phyloP scores from a whole-genome alignment of 2,888 invertebrate species.

The Athalia cordata region DNA sequence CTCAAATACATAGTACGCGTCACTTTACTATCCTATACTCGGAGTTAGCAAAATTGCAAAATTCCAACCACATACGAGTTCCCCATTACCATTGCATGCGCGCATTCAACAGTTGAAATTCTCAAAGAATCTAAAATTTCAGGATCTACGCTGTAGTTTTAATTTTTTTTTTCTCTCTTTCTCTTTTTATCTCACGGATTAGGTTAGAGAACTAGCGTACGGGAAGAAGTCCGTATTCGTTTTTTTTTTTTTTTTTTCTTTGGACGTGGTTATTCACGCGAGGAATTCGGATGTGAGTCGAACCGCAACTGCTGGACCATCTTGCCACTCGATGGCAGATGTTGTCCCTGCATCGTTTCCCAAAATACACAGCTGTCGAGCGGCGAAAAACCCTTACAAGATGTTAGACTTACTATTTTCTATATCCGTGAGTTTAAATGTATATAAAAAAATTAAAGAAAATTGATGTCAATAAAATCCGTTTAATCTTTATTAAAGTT shows the following conservation, averaged over 20 bases:
- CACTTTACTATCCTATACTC: no score
- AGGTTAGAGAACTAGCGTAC: neutral
- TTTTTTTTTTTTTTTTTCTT: conserved; percentile 1
- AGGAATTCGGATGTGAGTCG: conserved; percentile 36
- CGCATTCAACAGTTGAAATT: no score
- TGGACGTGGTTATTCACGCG: conserved; percentile 20
- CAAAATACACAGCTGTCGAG: conserved; percentile 39
- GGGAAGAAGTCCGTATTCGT: neutral
- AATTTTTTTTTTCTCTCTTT: no score
- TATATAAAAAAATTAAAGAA: neutral
- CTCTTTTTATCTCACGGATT: neutral
- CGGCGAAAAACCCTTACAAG: conserved; percentile 28
- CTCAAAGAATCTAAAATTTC: no score
- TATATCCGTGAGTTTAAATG: conserved; percentile 19
- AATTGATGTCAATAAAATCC: no score
- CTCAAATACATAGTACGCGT: neutral
- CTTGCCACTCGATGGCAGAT: conserved; percentile 41
- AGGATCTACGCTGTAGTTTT: no score
- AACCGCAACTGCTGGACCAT: conserved; percentile 40
- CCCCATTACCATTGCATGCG: no score
- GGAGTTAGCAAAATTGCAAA: no score
- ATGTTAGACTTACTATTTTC: neutral
- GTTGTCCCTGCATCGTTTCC: conserved; percentile 35
- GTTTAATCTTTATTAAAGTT: no score
- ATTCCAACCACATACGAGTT: neutral